Percentiles rank a stretch among this genome's conserved stretches.
Conservation (phyloP, 2,797 vertebrate genomes). For the Melanotaenia parkinsoni region DNA sequence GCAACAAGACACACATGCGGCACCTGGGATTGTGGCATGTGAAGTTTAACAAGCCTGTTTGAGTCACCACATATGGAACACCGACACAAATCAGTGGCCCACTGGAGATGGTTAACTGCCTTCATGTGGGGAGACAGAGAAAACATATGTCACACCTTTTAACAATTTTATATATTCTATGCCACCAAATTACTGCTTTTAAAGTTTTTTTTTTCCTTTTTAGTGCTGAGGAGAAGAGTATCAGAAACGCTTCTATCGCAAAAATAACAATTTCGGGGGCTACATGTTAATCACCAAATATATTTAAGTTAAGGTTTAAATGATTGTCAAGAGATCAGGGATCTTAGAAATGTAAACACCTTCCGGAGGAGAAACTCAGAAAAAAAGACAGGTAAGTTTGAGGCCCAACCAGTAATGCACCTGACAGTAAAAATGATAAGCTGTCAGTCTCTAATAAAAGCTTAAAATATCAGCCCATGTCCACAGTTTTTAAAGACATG, state of each 20-base stretch:
- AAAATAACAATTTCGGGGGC: neutral
- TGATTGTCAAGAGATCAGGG: neutral
- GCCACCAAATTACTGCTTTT: neutral
- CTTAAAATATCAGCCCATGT: neutral
- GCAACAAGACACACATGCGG: constrained; percentile 36
- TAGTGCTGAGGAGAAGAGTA: neutral
- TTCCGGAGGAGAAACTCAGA: too few relatives aligned
- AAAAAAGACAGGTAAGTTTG: too few relatives aligned
- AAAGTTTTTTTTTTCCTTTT: neutral
- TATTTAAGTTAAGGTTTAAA: neutral
- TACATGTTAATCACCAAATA: neutral
- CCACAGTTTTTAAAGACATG: neutral
- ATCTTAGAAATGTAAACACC: neutral
- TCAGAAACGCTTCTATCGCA: neutral
- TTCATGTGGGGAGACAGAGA: neutral
- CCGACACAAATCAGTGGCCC: constrained; percentile 40
- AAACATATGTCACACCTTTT: constrained; percentile 21
- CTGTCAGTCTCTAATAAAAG: neutral
- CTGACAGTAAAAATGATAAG: neutral
- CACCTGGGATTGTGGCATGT: constrained; percentile 47
- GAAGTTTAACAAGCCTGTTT: constrained; percentile 37
- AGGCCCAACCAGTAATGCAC: neutral
- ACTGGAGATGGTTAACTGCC: neutral
- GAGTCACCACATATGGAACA: constrained; percentile 49
- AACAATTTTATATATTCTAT: constrained; percentile 11